These are phyloP conservation scores for Leptarthrus brevirostris DNA, from an alignment of 2,888 invertebrate species.

Conservation along the genomic window DNA sequence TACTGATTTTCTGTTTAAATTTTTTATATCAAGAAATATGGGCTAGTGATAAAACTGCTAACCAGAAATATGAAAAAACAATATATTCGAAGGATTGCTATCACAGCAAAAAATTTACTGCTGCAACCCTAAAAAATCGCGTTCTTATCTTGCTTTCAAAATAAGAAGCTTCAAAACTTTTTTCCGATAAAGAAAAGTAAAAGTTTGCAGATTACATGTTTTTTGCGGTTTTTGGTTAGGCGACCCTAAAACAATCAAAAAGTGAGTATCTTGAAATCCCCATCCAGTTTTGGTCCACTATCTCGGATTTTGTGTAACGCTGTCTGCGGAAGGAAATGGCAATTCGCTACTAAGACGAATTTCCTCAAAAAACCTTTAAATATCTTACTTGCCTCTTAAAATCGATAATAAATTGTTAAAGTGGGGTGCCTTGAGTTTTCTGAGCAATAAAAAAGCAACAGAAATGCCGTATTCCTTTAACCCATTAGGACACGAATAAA, in stretches of 20 bases:
- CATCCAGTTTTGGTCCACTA: too few relatives aligned
- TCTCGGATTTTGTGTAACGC: too few relatives aligned
- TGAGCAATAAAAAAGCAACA: background rate
- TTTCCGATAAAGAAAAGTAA: background rate
- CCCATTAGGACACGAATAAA: background rate
- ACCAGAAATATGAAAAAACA: background rate
- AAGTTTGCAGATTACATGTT: background rate
- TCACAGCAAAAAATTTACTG: background rate
- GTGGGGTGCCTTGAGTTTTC: background rate
- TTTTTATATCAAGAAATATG: too few relatives aligned
- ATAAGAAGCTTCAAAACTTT: background rate
- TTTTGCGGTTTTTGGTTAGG: background rate
- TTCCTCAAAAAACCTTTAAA: slow-evolving; percentile 11
- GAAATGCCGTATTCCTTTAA: background rate
- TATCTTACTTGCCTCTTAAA: background rate
- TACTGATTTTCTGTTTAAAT: too few relatives aligned
- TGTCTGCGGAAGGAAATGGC: too few relatives aligned
- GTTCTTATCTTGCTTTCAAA: background rate
- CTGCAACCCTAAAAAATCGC: background rate
- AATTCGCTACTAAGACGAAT: background rate
- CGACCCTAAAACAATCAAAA: background rate
- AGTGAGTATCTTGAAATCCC: too few relatives aligned
- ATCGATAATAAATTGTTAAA: slow-evolving; percentile 27
- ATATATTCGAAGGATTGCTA: background rate
- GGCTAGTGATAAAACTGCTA: too few relatives aligned